These are phyloP conservation scores for Heliornis fulica DNA, from an alignment of 2,113 vertebrate species.

Conservation along the genomic window DNA sequence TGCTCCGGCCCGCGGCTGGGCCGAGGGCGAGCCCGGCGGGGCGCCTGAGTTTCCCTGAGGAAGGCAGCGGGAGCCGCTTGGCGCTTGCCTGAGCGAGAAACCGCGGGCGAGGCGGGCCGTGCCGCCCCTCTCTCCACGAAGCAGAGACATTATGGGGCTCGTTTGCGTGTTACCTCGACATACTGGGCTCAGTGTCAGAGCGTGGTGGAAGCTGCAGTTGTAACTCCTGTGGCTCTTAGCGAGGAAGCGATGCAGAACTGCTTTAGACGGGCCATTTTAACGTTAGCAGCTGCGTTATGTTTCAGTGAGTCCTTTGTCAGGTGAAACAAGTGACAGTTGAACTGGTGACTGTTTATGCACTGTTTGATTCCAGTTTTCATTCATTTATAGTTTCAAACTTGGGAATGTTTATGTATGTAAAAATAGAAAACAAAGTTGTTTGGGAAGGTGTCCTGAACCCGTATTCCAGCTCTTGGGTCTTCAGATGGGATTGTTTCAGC, in stretches of 20 bases:
- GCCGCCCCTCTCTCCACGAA: no score
- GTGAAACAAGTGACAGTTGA: not conserved
- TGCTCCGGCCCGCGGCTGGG: not conserved
- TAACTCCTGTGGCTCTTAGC: not conserved
- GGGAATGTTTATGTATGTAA: not conserved
- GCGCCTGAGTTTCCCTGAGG: not conserved
- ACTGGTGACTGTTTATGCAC: not conserved
- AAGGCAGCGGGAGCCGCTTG: rapidly evolving
- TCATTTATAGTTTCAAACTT: not conserved
- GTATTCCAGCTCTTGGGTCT: not conserved
- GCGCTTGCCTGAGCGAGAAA: rapidly evolving
- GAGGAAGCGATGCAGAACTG: not conserved
- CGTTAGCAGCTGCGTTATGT: not conserved
- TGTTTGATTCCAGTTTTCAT: not conserved
- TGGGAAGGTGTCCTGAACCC: not conserved
- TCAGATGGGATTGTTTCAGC: not conserved
- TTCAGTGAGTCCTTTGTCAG: not conserved
- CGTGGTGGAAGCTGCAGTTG: rapidly evolving
- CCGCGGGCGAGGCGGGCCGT: not conserved
- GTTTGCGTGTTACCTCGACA: rapidly evolving
- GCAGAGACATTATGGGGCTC: rapidly evolving
- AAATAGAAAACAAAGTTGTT: not conserved
- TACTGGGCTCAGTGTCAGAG: rapidly evolving
- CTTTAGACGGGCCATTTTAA: not conserved
- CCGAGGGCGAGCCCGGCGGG: not conserved